A percentile compares a stretch with the other conserved stretches of the same genome.
These are phyloP conservation scores for Strigamia maritima DNA, from an alignment of 2,888 invertebrate species.

Conservation along the genomic window DNA sequence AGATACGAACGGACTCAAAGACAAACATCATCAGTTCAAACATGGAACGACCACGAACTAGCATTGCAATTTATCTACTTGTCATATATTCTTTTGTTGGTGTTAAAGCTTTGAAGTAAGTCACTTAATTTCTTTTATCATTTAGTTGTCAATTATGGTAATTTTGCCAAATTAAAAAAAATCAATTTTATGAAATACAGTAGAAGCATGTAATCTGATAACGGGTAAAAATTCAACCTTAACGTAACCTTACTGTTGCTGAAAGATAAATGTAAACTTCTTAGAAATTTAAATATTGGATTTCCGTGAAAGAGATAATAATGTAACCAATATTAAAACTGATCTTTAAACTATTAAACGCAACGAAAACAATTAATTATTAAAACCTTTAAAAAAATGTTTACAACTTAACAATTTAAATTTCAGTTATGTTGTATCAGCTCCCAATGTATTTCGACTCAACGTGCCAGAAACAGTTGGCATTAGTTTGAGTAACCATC, in stretches of 20 bases:
- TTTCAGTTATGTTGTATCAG: constrained; percentile 4
- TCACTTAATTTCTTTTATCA: too few relatives aligned
- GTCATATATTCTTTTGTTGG: neutral
- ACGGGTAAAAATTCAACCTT: too few relatives aligned
- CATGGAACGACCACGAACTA: neutral
- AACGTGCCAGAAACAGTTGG: neutral
- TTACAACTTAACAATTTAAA: neutral
- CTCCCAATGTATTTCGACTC: neutral
- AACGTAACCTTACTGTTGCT: too few relatives aligned
- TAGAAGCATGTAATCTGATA: too few relatives aligned
- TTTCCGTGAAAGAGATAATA: neutral
- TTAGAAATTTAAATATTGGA: neutral
- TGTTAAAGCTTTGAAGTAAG: neutral
- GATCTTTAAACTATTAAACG: too few relatives aligned
- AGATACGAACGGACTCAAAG: neutral
- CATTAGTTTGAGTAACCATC: neutral
- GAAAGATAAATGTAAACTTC: neutral
- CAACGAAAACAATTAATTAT: too few relatives aligned
- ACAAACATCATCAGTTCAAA: neutral
- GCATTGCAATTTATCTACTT: neutral
- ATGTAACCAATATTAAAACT: too few relatives aligned
- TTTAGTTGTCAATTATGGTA: too few relatives aligned
- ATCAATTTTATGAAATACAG: too few relatives aligned
- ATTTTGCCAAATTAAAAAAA: too few relatives aligned
- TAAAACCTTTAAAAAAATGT: neutral